Conservation (phyloP, 2,888 invertebrate species). For the Xylocampa areola region DNA sequence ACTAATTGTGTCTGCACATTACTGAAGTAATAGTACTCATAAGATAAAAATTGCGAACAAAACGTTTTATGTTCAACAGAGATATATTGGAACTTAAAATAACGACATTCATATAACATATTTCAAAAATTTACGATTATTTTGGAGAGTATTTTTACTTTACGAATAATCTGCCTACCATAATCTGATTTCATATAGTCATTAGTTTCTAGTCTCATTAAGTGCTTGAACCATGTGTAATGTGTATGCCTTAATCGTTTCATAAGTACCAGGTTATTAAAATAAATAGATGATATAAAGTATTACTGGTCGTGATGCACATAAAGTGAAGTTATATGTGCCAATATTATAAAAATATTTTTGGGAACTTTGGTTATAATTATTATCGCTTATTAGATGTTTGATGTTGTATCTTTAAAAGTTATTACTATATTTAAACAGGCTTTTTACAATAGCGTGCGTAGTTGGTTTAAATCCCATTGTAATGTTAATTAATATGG, state of each 20-base stretch:
- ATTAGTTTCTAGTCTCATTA: conserved; percentile 59
- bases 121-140: conserved; percentile 25
- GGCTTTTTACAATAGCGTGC: conserved; percentile 36
- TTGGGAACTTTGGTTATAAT: conserved; percentile 47
- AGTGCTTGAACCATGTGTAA: conserved; percentile 46
- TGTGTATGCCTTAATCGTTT: conserved; percentile 40
- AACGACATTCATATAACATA: conserved; percentile 9
- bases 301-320: conserved; percentile 34
- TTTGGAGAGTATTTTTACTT: conserved; percentile 8
- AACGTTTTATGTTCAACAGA: conserved; percentile 13
- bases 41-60: conserved; percentile 26
- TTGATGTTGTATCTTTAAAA: conserved; percentile 42
- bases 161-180: conserved; percentile 21
- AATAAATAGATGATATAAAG: conserved; percentile 28
- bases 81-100: conserved; percentile 10
- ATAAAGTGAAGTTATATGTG: conserved; percentile 31
- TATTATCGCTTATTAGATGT: conserved; percentile 44
- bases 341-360: conserved; percentile 39
- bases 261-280: conserved; percentile 29
- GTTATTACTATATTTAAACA: conserved; percentile 32
- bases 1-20: conserved; percentile 15
- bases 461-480: conserved; percentile 22
- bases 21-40: conserved; percentile 9
- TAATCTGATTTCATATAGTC: conserved; percentile 55
- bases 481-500: conserved; percentile 34